Conservation (phyloP, 1,140 invertebrate species). For the Drosophila ficusphila region DNA sequence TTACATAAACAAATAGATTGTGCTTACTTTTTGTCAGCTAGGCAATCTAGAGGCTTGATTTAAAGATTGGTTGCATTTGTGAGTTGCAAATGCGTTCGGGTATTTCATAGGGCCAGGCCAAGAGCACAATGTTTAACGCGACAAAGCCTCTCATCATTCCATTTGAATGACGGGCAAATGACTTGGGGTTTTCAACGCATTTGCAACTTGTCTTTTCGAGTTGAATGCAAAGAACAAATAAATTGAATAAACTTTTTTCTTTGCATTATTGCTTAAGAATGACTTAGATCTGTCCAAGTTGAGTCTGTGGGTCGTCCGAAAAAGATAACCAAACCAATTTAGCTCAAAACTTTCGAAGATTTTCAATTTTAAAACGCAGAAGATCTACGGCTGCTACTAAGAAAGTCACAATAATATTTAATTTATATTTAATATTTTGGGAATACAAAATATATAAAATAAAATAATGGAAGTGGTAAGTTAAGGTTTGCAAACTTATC, state of each 20-base stretch:
- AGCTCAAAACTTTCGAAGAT: neutral
- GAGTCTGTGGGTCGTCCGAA: slow-evolving; percentile 3
- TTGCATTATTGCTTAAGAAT: slow-evolving; percentile 47
- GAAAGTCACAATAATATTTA: neutral
- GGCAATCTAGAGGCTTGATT: slow-evolving; percentile 74
- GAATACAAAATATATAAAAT: too few species aligned
- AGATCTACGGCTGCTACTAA: slow-evolving; percentile 2
- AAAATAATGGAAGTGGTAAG: neutral
- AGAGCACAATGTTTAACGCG: neutral
- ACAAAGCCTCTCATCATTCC: slow-evolving; percentile 31
- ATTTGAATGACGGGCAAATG: slow-evolving; percentile 28
- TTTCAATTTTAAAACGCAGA: slow-evolving; percentile 47
- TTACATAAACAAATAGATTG: slow-evolving; percentile 69
- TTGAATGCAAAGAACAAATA: slow-evolving; percentile 84
- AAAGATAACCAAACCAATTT: neutral
- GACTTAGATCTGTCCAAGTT: slow-evolving; percentile 18
- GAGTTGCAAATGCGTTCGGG: slow-evolving; percentile 72
- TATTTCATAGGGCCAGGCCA: neutral
- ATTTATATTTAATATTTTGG: neutral
- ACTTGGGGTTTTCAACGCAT: slow-evolving; percentile 41
- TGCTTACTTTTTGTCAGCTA: slow-evolving; percentile 74
- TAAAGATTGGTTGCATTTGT: slow-evolving; percentile 79
- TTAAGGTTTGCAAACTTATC: too few species aligned
- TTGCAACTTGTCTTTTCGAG: slow-evolving; percentile 75
- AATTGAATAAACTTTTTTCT: slow-evolving; percentile 80